These are phyloP conservation scores for Stylophora pistillata DNA, from an alignment of 64 coral and sea anemone genomes.

Conservation along the genomic window DNA sequence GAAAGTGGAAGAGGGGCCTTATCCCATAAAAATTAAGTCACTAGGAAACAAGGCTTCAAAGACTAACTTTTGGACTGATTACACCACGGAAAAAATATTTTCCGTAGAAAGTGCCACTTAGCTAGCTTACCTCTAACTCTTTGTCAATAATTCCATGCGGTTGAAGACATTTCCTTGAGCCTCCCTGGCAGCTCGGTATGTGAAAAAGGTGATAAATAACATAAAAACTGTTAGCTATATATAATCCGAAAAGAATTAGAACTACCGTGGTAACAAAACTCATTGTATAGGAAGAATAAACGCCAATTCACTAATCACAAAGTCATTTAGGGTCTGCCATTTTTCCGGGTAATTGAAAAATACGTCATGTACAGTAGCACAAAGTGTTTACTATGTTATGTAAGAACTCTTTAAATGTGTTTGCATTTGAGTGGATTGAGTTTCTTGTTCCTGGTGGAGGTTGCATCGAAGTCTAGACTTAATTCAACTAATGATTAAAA, in stretches of 20 bases:
- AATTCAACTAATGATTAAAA: too few species aligned
- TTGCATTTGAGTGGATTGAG: neutral
- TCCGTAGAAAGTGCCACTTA: neutral
- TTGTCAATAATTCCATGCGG: constrained; percentile 36
- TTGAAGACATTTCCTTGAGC: constrained; percentile 23
- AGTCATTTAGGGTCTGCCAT: neutral
- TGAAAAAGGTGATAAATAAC: constrained; percentile 70
- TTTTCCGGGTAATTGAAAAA: neutral
- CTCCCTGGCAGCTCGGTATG: constrained; percentile 51
- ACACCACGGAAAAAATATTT: neutral
- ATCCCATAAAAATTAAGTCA: too few species aligned
- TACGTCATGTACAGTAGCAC: neutral
- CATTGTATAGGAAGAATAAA: neutral
- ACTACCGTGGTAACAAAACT: constrained; percentile 53
- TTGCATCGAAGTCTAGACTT: too few species aligned
- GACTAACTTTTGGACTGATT: too few species aligned
- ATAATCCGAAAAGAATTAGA: constrained; percentile 61
- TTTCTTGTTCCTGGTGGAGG: too few species aligned
- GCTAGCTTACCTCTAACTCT: constrained; percentile 25
- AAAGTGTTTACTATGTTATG: neutral
- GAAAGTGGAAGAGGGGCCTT: too few species aligned
- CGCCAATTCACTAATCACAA: neutral
- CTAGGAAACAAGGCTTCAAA: too few species aligned
- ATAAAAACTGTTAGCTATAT: constrained; percentile 62
- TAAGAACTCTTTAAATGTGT: neutral